Evolutionary conservation across 2,888 invertebrate species (phyloP).

Genomic region (Pristionchus japonicus): DNA sequence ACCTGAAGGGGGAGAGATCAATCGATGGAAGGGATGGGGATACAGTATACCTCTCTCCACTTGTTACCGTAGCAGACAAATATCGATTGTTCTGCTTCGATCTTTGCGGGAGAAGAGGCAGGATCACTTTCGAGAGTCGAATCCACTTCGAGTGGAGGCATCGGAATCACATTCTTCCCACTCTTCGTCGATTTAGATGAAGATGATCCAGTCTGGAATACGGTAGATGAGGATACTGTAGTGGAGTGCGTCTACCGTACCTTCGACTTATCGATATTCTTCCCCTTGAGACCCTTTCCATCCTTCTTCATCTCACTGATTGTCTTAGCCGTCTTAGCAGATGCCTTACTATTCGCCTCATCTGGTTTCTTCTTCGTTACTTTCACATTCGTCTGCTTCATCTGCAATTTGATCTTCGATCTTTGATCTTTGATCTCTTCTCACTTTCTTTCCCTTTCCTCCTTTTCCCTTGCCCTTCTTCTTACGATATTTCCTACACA

Average conservation of each 20-base stretch:
- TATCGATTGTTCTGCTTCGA: conserved; percentile 13
- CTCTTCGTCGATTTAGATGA: background rate
- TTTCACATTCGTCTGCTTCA: conserved; percentile 43
- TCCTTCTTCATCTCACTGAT: conserved; percentile 38
- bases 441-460: conserved; percentile 7
- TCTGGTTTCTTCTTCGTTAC: conserved; percentile 36
- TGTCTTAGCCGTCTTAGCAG: background rate
- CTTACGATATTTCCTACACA: conserved; percentile 19
- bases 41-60: conserved; percentile 43
- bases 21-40: background rate
- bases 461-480: conserved; percentile 32
- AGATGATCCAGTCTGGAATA: background rate
- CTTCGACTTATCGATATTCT: background rate
- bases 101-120: conserved; percentile 19
- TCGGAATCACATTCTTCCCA: background rate
- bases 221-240: background rate
- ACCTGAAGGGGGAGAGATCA: background rate
- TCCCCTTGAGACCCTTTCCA: background rate
- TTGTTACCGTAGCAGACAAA: conserved; percentile 36
- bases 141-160: background rate
- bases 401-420: background rate
- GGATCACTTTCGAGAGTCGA: background rate
- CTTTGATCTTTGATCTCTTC: background rate
- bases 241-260: background rate
- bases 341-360: background rate